Conservation (phyloP, 2,888 invertebrate genomes). For the Conops quadrifasciatus region DNA sequence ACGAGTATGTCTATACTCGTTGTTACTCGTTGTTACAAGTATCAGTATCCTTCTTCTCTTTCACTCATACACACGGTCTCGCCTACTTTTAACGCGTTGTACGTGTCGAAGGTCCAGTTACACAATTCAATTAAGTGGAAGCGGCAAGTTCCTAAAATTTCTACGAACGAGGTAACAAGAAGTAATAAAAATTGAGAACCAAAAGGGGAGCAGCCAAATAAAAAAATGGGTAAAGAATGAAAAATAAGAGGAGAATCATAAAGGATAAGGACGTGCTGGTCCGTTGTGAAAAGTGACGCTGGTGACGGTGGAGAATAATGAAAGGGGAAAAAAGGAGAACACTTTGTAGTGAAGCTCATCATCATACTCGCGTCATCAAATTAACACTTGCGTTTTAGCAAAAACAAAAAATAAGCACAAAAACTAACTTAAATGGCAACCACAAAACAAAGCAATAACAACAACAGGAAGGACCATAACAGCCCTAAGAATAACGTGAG, state of each 20-base stretch:
- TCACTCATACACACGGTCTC: neutral
- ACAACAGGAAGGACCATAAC: neutral
- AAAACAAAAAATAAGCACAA: neutral
- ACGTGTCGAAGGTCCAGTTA: slow-evolving; percentile 27
- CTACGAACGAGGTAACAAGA: slow-evolving; percentile 6
- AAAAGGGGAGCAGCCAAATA: neutral
- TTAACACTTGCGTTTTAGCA: neutral
- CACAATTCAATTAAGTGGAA: slow-evolving; percentile 18
- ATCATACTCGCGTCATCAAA: slow-evolving; percentile 7
- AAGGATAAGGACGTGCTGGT: too few relatives aligned
- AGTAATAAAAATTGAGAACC: neutral
- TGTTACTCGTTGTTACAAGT: too few relatives aligned
- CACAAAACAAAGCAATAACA: neutral
- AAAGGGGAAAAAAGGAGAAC: too few relatives aligned
- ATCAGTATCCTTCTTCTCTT: neutral
- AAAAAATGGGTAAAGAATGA: neutral
- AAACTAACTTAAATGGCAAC: neutral
- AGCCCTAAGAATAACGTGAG: neutral
- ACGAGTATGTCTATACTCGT: too few relatives aligned
- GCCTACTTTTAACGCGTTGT: neutral
- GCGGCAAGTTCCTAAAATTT: neutral
- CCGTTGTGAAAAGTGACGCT: too few relatives aligned
- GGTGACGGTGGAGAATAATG: too few relatives aligned
- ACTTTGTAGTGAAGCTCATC: neutral
- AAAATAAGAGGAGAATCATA: neutral